Base-by-base conservation (phyloP, 2,797 vertebrate genomes). In the Rousettus madagascariensis region DNA sequence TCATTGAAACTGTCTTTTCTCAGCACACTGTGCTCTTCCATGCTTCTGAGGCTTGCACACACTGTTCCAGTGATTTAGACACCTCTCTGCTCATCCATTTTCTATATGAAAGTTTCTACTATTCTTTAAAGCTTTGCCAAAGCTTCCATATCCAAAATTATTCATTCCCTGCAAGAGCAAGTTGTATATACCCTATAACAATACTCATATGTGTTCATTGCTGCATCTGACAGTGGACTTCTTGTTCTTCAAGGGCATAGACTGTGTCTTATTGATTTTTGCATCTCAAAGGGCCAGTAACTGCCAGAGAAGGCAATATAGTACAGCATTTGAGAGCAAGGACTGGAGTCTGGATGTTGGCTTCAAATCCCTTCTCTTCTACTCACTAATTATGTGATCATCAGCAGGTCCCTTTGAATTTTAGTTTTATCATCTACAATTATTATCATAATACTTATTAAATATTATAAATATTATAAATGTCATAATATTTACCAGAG, bases 51-150 rank as follows among this genome's bases (percentile, higher is more conserved):
- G 17, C 86, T 86, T 74, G 43, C 28, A 53, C 36, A 43, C 10
- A 46, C 9, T 59, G 28, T 90, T 90, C 5, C 33, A 82, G 59
- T 86, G 74, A 82, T 86, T 68, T 82, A 19, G 30, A 86, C 68
- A 61, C 75, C 49, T 46, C 41, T 77, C 41, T 24, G 19, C 6
- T 80, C 68, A 82, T 86, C 30, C 10, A 17, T 90, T 93, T 78
- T 86, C 51, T 74, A 41, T 74, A 20, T 46, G 68, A 86, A 90
- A 74, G 33, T 28, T 57, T 71, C 85, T 72, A 22, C 30, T 65
- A n/a, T 33, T 88, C 78, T 92, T 77, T 49, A 71, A 71, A 95
- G 71, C 63, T 92, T 80, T 80, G 66, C 66, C 51, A 43, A 75
- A 72, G 86, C 49, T 86, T 80, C 53, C 33, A 36, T 43, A 74